Evolutionary conservation across 1,140 invertebrate species (phyloP).

Genomic region (Ladona fulva): DNA sequence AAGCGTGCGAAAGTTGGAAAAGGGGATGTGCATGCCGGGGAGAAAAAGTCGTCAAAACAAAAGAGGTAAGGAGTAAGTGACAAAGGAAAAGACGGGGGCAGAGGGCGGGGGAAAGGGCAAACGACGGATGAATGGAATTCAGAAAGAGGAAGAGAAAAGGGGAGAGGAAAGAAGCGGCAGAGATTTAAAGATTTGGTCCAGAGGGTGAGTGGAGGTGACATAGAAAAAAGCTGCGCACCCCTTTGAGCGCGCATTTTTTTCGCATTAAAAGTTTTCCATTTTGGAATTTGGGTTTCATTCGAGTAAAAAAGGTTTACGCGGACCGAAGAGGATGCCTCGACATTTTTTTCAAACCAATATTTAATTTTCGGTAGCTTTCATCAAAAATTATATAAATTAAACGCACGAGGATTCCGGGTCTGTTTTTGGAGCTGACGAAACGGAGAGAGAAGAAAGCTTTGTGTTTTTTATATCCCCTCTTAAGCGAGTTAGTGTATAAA

Average conservation of each 20-base stretch:
- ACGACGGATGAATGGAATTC: neutral
- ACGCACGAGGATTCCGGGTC: neutral
- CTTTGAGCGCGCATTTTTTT: neutral
- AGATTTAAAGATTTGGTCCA: neutral
- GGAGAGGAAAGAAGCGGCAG: neutral
- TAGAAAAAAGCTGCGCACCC: neutral
- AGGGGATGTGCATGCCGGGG: neutral
- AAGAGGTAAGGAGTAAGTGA: neutral
- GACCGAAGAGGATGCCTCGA: neutral
- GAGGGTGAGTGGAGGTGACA: neutral
- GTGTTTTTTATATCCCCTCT: too few relatives aligned
- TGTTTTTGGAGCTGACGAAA: neutral
- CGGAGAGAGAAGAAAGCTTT: neutral
- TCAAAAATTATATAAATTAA: conserved; percentile 9
- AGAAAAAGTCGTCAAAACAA: neutral
- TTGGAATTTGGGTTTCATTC: conserved; percentile 6
- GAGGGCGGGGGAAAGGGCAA: neutral
- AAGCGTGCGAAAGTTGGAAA: neutral
- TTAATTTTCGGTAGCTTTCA: conserved; percentile 2
- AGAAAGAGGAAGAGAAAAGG: neutral
- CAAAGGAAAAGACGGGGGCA: neutral
- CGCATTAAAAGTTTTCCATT: conserved; percentile 10
- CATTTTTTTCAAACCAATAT: neutral
- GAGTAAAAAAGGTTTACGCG: neutral
- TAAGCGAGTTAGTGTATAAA: too few relatives aligned